phyloP scores from a whole-genome alignment of 2,797 vertebrate species.

The Luscinia luscinia region DNA sequence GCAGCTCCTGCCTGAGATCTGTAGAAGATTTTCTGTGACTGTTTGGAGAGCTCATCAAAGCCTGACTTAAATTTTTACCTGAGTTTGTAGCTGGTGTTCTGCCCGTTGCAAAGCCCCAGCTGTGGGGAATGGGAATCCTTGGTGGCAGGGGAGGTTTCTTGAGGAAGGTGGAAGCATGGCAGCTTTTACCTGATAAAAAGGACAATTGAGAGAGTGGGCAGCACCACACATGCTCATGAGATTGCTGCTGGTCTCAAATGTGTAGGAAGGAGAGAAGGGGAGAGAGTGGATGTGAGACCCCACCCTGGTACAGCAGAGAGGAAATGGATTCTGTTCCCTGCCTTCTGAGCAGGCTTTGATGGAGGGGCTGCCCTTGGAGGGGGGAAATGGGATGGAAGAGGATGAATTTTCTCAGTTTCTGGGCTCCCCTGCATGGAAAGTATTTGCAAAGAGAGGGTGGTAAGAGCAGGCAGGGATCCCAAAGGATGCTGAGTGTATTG shows the following conservation, averaged over 20 bases:
- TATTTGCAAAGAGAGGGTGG: neutral
- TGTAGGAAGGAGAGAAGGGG: neutral
- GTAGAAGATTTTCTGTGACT: neutral
- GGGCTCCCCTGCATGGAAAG: neutral
- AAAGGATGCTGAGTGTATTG: neutral
- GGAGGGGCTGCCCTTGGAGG: neutral
- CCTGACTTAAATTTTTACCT: neutral
- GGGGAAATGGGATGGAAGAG: neutral
- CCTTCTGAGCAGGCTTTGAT: neutral
- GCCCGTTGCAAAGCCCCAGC: neutral
- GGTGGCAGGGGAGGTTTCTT: neutral
- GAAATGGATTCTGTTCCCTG: neutral
- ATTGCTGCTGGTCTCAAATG: neutral
- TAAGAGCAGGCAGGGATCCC: neutral
- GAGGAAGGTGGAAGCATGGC: neutral
- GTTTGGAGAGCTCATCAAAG: neutral
- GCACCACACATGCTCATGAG: neutral
- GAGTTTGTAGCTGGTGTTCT: neutral
- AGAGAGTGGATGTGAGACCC: neutral
- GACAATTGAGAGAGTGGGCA: neutral
- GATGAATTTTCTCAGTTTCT: neutral
- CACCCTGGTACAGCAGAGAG: neutral
- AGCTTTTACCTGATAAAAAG: neutral
- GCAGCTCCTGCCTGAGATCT: neutral
- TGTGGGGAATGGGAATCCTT: neutral